Evolutionary conservation across 2,797 vertebrate species (phyloP).

Genomic region (Poecilia picta): DNA sequence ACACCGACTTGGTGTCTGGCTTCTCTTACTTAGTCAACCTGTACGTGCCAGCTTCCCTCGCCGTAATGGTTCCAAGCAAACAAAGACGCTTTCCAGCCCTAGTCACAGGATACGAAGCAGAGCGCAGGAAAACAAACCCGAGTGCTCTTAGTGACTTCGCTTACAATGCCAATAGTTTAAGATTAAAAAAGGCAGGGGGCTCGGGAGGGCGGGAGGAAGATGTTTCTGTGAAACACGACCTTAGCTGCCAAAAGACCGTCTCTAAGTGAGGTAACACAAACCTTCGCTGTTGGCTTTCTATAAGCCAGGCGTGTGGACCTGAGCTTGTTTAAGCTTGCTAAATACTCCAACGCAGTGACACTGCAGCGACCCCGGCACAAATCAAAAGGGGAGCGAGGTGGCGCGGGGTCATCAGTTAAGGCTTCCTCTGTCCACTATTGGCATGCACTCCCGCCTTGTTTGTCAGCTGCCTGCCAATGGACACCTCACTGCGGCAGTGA

Average conservation of each 20-base stretch:
- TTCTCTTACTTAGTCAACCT: slow-evolving; percentile 79
- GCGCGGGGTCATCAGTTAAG: slow-evolving; percentile 75
- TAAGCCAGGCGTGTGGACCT: slow-evolving; percentile 49
- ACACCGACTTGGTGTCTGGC: slow-evolving; percentile 78
- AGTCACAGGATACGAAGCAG: slow-evolving; percentile 69
- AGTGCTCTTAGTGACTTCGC: slow-evolving; percentile 63
- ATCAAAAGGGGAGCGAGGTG: slow-evolving; percentile 59
- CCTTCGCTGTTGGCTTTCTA: slow-evolving; percentile 44
- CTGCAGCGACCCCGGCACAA: slow-evolving; percentile 64
- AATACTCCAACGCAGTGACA: slow-evolving; percentile 69
- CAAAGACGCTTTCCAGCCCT: slow-evolving; percentile 64
- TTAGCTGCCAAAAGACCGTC: slow-evolving; percentile 43
- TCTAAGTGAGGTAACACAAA: slow-evolving; percentile 59
- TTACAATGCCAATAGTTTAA: slow-evolving; percentile 62
- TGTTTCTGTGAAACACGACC: slow-evolving; percentile 57
- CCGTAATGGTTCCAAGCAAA: slow-evolving; percentile 74
- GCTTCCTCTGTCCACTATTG: slow-evolving; percentile 57
- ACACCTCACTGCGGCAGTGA: slow-evolving; percentile 64
- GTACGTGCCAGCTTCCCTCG: slow-evolving; percentile 72
- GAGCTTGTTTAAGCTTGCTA: slow-evolving; percentile 79
- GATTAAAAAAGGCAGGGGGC: slow-evolving; percentile 27
- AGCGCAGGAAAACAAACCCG: slow-evolving; percentile 58
- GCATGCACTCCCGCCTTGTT: slow-evolving; percentile 70
- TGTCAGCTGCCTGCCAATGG: slow-evolving; percentile 76
- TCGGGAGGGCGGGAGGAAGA: slow-evolving; percentile 39